These are phyloP conservation scores for Catonia carolina DNA, from an alignment of 2,888 invertebrate species.

Conservation along the genomic window DNA sequence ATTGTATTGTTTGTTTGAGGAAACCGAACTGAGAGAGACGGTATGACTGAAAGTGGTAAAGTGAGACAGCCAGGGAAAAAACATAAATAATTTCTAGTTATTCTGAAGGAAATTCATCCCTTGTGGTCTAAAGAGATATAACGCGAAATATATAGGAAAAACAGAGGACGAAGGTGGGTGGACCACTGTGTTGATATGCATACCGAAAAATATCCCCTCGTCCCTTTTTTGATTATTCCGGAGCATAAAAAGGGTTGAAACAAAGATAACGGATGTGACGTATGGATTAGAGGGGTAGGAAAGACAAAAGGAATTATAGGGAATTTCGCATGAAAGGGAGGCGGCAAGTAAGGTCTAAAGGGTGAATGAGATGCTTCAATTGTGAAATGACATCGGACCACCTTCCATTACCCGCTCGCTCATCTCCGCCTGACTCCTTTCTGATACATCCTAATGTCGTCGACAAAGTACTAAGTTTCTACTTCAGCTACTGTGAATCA, in stretches of 20 bases:
- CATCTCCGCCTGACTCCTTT: no score
- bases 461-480: no score
- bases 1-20: background rate
- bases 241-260: conserved; percentile 38
- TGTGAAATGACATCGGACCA: conserved; percentile 23
- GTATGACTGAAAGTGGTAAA: conserved; percentile 23
- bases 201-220: conserved; percentile 33
- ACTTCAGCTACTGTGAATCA: no score
- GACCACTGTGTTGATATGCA: conserved; percentile 31
- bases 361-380: conserved; percentile 22
- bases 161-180: conserved; percentile 24
- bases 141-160: conserved; percentile 33
- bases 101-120: conserved; percentile 28
- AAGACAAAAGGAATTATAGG: conserved; percentile 35
- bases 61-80: conserved; percentile 15
- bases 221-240: conserved; percentile 36
- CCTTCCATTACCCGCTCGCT: background rate
- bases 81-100: conserved; percentile 27
- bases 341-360: conserved; percentile 24
- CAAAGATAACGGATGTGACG: conserved; percentile 39
- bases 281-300: conserved; percentile 33
- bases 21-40: conserved; percentile 28
- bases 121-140: conserved; percentile 29
- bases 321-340: conserved; percentile 30
- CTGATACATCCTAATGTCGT: no score